These are phyloP conservation scores for Enhydra lutris DNA, from an alignment of 2,113 vertebrate species.

Conservation along the genomic window DNA sequence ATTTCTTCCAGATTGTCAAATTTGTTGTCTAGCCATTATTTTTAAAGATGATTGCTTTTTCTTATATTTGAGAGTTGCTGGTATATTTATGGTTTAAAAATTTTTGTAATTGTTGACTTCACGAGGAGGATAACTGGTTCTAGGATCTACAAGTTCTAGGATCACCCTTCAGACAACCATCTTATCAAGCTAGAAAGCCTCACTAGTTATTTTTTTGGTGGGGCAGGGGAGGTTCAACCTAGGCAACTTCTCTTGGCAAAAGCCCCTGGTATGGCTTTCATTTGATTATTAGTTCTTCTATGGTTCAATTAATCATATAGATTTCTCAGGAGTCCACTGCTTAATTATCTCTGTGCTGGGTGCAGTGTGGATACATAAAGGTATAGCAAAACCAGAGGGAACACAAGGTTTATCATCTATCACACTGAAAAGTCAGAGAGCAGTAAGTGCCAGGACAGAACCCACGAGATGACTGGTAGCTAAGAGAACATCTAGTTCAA, in stretches of 20 bases:
- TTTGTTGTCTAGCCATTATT: not conserved
- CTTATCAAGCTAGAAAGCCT: not conserved
- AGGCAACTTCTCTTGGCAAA: slow-evolving; percentile 9
- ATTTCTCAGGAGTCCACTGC: not conserved
- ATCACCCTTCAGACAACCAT: not conserved
- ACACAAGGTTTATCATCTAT: not conserved
- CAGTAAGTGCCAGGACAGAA: not conserved
- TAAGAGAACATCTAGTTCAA: not conserved
- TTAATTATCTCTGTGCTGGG: not conserved
- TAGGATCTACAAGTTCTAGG: not conserved
- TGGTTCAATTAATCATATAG: not conserved
- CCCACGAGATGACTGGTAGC: not conserved
- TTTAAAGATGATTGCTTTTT: slow-evolving; percentile 17
- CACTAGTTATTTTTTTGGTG: not conserved
- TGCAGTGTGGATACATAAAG: not conserved
- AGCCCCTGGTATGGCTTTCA: not conserved
- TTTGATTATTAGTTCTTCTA: not conserved
- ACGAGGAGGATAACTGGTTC: not conserved
- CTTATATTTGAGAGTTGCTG: not conserved
- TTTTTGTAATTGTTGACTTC: not conserved
- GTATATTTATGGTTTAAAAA: not conserved
- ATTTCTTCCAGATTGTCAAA: too few species aligned
- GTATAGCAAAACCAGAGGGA: not conserved
- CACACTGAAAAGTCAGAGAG: not conserved
- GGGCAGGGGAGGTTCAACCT: not conserved